phyloP scores from a whole-genome alignment of 2,888 invertebrate genomes.

The Drosophila setosimentum region DNA sequence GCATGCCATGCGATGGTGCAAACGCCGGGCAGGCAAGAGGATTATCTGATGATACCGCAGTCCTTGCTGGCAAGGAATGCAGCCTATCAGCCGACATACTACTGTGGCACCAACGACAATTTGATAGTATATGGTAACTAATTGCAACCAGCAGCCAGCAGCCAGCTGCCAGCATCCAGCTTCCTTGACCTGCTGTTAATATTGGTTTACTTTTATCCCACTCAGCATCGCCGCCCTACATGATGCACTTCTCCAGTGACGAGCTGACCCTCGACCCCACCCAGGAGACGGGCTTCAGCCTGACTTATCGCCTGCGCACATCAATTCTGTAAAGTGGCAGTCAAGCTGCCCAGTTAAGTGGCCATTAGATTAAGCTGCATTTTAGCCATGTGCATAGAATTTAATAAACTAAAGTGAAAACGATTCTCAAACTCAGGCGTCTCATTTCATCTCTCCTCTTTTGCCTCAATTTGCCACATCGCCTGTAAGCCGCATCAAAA shows the following conservation, averaged over 20 bases:
- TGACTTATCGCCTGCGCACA: slow-evolving; percentile 73
- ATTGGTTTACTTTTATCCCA: slow-evolving; percentile 20
- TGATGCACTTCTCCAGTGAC: slow-evolving; percentile 87
- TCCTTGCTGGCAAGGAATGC: slow-evolving; percentile 82
- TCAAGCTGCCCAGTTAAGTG: slow-evolving; percentile 33
- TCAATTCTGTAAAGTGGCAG: slow-evolving; percentile 54
- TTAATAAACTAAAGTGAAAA: slow-evolving; percentile 61
- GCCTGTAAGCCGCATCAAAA: neutral
- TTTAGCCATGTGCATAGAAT: slow-evolving; percentile 52
- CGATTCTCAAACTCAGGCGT: slow-evolving; percentile 24
- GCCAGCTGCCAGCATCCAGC: neutral
- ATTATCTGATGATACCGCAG: slow-evolving; percentile 87
- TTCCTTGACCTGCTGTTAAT: slow-evolving; percentile 28
- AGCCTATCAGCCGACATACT: slow-evolving; percentile 80
- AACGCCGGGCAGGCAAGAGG: slow-evolving; percentile 85
- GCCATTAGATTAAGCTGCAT: slow-evolving; percentile 49
- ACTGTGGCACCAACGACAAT: slow-evolving; percentile 81
- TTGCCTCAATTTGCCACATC: slow-evolving; percentile 11
- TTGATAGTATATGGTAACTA: slow-evolving; percentile 65
- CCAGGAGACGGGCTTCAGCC: slow-evolving; percentile 81
- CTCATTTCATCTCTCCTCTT: neutral
- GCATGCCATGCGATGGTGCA: slow-evolving; percentile 87
- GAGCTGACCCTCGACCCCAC: slow-evolving; percentile 80
- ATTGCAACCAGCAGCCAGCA: slow-evolving; percentile 13
- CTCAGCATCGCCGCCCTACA: slow-evolving; percentile 87